These are phyloP conservation scores for Mya arenaria DNA, from an alignment of 1,140 invertebrate species.

Conservation along the genomic window DNA sequence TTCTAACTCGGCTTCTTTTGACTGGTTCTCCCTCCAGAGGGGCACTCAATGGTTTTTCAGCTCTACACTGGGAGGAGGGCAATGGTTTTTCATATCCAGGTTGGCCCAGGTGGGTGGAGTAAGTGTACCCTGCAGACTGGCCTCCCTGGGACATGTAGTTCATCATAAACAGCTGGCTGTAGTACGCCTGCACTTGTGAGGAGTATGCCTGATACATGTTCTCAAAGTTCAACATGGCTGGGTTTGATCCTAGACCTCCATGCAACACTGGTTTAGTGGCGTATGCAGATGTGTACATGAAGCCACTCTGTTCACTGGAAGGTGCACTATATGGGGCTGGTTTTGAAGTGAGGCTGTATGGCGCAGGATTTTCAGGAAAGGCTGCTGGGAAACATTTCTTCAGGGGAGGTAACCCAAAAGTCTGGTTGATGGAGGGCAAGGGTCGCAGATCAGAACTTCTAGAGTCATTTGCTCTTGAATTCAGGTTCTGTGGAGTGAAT, in stretches of 20 bases:
- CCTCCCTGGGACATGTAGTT: slow-evolving; percentile 16
- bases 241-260: neutral
- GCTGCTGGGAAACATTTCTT: too few species aligned
- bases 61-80: too few species aligned
- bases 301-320: neutral
- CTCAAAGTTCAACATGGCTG: neutral
- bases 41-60: too few species aligned
- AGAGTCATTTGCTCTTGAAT: neutral
- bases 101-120: too few species aligned
- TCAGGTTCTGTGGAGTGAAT: neutral
- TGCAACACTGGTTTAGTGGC: neutral
- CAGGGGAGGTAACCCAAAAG: neutral
- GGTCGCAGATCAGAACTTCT: neutral
- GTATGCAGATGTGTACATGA: neutral
- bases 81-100: too few species aligned
- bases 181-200: slow-evolving; percentile 22
- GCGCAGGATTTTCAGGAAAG: too few species aligned
- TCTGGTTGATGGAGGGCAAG: neutral
- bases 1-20: neutral
- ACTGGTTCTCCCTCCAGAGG: too few species aligned
- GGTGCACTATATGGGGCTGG: neutral
- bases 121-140: neutral
- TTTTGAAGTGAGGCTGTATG: neutral
- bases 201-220: neutral
- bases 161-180: slow-evolving; percentile 44